A percentile compares a stretch with the other conserved stretches of the same genome.
These are phyloP conservation scores for Tenualosa thibaudeaui DNA, from an alignment of 2,797 vertebrate species.

Conservation along the genomic window DNA sequence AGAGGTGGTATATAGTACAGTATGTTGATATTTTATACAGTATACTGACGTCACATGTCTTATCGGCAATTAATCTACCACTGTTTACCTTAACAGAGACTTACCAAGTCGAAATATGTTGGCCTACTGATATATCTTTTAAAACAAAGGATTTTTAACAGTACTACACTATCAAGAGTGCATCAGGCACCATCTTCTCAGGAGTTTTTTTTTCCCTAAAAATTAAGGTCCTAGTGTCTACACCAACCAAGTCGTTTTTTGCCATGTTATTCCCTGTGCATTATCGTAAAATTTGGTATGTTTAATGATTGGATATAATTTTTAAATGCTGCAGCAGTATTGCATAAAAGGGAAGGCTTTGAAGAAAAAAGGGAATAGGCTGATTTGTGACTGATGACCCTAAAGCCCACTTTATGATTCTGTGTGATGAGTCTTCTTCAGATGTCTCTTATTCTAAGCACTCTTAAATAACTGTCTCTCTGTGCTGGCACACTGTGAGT, in stretches of 20 bases:
- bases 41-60: too few species aligned
- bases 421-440: not conserved
- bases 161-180: too few species aligned
- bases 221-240: too few species aligned
- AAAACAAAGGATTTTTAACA: too few species aligned
- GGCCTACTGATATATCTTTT: too few species aligned
- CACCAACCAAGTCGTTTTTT: not conserved
- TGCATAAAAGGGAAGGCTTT: not conserved
- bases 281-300: not conserved
- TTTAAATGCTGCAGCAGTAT: not conserved
- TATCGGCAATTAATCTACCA: too few species aligned
- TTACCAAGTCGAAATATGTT: too few species aligned
- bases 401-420: not conserved
- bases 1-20: not conserved
- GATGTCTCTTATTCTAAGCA: conserved; percentile 3
- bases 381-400: not conserved
- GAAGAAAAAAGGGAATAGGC: not conserved
- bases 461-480: not conserved
- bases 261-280: too few species aligned
- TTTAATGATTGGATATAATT: not conserved
- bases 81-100: too few species aligned
- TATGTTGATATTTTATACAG: too few species aligned
- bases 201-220: too few species aligned
- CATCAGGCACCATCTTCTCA: too few species aligned
- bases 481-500: not conserved